Evolutionary conservation across 2,888 invertebrate genomes (phyloP).

Genomic region (Parthenolecanium corni): DNA sequence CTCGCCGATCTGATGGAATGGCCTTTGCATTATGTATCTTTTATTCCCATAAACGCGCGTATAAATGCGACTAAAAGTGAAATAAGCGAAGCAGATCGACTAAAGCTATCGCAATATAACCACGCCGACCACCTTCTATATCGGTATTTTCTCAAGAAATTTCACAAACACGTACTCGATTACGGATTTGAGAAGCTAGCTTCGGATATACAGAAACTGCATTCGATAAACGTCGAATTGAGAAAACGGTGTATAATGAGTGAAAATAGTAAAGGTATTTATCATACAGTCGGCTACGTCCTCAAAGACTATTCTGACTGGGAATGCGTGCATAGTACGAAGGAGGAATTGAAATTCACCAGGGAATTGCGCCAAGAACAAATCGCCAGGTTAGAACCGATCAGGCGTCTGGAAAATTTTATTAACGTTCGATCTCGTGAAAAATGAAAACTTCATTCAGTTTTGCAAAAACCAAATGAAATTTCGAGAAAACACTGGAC

Average conservation of each 20-base stretch:
- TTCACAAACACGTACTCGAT: neutral
- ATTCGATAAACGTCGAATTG: neutral
- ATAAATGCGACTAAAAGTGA: neutral
- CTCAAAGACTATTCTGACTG: neutral
- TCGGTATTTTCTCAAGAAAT: slow-evolving; percentile 4
- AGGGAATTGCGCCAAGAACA: neutral
- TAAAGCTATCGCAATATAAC: neutral
- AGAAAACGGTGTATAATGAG: neutral
- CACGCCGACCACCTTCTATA: neutral
- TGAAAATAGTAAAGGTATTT: neutral
- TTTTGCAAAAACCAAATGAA: too few species aligned
- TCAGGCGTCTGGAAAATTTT: neutral
- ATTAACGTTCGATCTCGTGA: too few species aligned
- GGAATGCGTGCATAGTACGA: slow-evolving; percentile 1
- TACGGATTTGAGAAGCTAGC: neutral
- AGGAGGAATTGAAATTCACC: neutral
- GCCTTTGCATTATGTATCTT: slow-evolving; percentile 33
- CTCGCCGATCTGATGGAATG: slow-evolving; percentile 34
- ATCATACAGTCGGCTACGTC: neutral
- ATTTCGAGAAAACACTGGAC: too few species aligned
- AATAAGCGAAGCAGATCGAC: neutral
- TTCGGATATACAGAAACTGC: neutral
- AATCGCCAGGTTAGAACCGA: neutral
- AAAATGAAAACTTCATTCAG: too few species aligned
- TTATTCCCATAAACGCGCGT: neutral